These are phyloP conservation scores for Dendropsophus ebraccatus DNA, from an alignment of 2,113 vertebrate species.

Conservation along the genomic window DNA sequence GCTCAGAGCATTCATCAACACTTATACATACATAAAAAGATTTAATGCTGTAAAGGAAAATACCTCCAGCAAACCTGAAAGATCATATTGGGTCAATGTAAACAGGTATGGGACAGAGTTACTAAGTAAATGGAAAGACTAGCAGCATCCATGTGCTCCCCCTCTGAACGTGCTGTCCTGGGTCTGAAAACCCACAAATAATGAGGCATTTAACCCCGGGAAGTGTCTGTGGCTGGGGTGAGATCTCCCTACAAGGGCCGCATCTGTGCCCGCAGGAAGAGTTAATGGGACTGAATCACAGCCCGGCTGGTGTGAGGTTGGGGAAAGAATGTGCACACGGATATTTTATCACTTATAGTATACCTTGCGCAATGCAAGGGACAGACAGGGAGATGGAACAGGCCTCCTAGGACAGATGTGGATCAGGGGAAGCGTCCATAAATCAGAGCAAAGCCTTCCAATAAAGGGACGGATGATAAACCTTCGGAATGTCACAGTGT, in stretches of 20 bases:
- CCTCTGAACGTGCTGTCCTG: not conserved
- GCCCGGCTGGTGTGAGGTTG: slow-evolving; percentile 39
- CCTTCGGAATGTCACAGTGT: slow-evolving; percentile 40
- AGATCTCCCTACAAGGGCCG: slow-evolving; percentile 1
- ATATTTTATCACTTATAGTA: slow-evolving; percentile 56
- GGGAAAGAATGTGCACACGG: slow-evolving; percentile 51
- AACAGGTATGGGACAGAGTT: not conserved
- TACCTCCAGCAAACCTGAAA: not conserved
- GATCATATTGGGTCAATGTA: not conserved
- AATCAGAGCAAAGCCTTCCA: slow-evolving; percentile 12
- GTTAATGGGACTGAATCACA: slow-evolving; percentile 41
- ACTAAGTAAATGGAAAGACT: not conserved
- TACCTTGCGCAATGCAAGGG: slow-evolving; percentile 58
- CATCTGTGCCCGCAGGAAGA: slow-evolving; percentile 24
- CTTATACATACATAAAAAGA: not conserved
- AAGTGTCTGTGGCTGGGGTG: not conserved
- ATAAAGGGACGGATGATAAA: slow-evolving; percentile 52
- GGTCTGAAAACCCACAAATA: not conserved
- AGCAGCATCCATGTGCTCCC: not conserved
- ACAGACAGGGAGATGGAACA: slow-evolving; percentile 51
- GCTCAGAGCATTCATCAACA: too few species aligned
- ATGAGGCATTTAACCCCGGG: slow-evolving; percentile 7
- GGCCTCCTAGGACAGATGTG: slow-evolving; percentile 49
- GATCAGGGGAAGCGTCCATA: slow-evolving; percentile 43
- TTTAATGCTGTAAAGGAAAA: not conserved